These are phyloP conservation scores for Rhagium mordax DNA, from an alignment of 2,888 invertebrate genomes.

Conservation along the genomic window DNA sequence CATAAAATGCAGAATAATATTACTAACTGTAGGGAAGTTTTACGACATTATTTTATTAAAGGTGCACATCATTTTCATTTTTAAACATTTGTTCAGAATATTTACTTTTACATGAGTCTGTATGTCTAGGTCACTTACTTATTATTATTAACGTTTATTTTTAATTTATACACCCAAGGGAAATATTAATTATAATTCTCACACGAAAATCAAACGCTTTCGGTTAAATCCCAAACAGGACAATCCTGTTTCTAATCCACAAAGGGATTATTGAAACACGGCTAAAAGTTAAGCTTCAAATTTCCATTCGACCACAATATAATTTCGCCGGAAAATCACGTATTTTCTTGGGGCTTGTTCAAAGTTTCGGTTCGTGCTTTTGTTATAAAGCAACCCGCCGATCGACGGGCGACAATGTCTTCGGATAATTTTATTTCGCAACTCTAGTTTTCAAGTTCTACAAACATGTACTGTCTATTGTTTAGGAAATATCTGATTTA, in stretches of 20 bases:
- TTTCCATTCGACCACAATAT: constrained; percentile 6
- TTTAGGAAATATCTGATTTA: neutral
- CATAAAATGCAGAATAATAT: neutral
- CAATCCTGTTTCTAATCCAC: neutral
- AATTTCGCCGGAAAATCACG: constrained; percentile 1
- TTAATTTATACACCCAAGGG: too few relatives aligned
- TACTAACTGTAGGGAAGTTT: neutral
- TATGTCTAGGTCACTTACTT: too few relatives aligned
- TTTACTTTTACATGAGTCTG: too few relatives aligned
- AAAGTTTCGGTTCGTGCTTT: constrained; percentile 2
- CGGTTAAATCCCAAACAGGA: neutral
- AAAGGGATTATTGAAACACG: neutral
- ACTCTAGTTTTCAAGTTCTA: neutral
- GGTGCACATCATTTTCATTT: neutral
- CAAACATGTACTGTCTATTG: neutral
- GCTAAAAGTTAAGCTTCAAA: neutral
- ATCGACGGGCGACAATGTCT: neutral
- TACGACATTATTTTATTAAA: neutral
- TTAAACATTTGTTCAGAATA: neutral
- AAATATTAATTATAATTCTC: too few relatives aligned
- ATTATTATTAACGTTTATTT: too few relatives aligned
- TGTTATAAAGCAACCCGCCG: neutral
- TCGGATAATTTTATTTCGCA: neutral
- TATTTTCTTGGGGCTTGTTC: constrained; percentile 8
- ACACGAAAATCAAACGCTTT: too few relatives aligned